Evolutionary conservation across 2,113 vertebrate genomes (phyloP).

Genomic region (Caretta caretta): DNA sequence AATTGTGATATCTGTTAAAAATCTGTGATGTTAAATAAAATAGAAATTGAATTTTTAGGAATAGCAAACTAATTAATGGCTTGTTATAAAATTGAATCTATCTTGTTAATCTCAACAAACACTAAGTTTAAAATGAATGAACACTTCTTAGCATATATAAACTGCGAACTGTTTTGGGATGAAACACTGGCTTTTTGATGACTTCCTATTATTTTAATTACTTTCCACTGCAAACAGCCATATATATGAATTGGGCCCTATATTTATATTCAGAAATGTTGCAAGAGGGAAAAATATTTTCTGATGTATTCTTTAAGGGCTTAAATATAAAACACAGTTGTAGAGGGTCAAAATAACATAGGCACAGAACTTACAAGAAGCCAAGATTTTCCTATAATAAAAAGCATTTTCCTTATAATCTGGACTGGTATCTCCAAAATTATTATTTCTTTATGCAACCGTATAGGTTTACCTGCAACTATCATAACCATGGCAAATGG

Average conservation of each 20-base stretch:
- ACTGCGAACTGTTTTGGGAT: background rate
- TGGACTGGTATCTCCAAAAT: background rate
- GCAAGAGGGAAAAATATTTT: background rate
- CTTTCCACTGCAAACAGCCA: background rate
- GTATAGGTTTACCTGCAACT: background rate
- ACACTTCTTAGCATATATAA: background rate
- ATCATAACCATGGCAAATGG: background rate
- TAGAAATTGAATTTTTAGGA: conserved; percentile 44
- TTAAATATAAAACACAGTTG: background rate
- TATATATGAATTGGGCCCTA: background rate
- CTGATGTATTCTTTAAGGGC: background rate
- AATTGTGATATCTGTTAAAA: conserved; percentile 69
- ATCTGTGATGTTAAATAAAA: conserved; percentile 69
- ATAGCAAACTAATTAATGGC: background rate
- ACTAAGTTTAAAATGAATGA: conserved; percentile 1
- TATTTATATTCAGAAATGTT: background rate
- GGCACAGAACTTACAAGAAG: background rate
- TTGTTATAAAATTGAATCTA: conserved; percentile 19
- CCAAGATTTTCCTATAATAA: background rate
- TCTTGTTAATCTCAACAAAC: background rate
- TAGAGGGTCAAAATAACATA: background rate
- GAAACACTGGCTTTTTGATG: background rate
- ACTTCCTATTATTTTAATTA: background rate
- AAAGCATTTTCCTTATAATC: background rate
- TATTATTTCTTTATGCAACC: background rate